Evolutionary conservation across 2,797 vertebrate genomes (phyloP).

Genomic region (Crocodylus rhombifer): DNA sequence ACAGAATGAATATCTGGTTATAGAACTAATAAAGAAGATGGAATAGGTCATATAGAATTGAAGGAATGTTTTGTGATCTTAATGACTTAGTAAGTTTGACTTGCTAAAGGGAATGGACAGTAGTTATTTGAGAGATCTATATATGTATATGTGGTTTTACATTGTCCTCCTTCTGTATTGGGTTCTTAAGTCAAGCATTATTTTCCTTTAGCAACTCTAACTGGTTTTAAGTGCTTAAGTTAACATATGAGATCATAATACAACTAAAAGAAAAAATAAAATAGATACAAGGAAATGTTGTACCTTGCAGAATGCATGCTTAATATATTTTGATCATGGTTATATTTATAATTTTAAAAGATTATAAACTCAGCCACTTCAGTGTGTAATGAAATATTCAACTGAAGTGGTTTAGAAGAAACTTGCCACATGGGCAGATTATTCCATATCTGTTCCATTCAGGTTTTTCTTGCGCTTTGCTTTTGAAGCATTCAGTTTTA

Average conservation of each 20-base stretch:
- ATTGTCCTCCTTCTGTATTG: not conserved
- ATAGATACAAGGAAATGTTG: not conserved
- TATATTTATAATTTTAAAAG: not conserved
- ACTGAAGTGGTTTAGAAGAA: not conserved
- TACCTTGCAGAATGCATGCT: not conserved
- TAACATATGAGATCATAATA: not conserved
- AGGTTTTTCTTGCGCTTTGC: not conserved
- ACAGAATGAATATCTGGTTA: not conserved
- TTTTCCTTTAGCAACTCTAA: not conserved
- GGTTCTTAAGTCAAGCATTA: not conserved
- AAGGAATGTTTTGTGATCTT: not conserved
- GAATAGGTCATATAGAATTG: not conserved
- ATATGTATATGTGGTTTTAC: not conserved
- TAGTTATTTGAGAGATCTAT: not conserved
- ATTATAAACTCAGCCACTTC: not conserved
- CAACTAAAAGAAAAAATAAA: not conserved
- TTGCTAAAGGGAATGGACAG: not conserved
- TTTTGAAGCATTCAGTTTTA: not conserved
- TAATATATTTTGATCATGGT: not conserved
- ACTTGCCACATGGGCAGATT: not conserved
- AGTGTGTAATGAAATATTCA: not conserved
- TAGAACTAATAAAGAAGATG: not conserved
- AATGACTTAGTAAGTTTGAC: not conserved
- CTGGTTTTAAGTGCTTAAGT: not conserved
- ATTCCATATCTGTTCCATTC: not conserved